Evolutionary conservation across 2,888 invertebrate species (phyloP).

Genomic region (Macrophya annulata): DNA sequence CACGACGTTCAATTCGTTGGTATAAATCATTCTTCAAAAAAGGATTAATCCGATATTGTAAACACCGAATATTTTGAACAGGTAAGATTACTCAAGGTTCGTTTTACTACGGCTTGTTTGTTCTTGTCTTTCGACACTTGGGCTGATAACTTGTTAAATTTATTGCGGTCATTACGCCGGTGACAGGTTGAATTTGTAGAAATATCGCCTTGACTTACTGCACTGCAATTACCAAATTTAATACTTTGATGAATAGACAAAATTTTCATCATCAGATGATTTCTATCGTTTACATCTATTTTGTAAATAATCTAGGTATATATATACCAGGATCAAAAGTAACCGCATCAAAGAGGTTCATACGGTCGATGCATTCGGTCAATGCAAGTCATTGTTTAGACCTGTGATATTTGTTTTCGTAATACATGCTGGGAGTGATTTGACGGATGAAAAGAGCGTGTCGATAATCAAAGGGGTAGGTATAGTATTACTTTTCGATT

Average conservation of each 20-base stretch:
- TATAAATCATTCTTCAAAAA: background rate
- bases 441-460: background rate
- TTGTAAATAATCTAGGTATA: background rate
- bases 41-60: background rate
- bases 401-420: slow-evolving; percentile 28
- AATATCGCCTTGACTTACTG: slow-evolving; percentile 31
- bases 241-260: background rate
- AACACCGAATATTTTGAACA: background rate
- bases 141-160: slow-evolving; percentile 31
- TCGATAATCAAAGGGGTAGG: slow-evolving; percentile 9
- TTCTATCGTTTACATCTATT: background rate
- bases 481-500: background rate
- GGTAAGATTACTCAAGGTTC: background rate
- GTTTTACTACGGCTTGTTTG: background rate
- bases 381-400: slow-evolving; percentile 32
- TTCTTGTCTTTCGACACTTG: background rate
- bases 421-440: background rate
- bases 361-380: background rate
- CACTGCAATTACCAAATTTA: background rate
- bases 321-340: background rate
- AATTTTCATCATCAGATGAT: background rate
- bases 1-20: background rate
- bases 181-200: background rate
- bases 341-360: slow-evolving; percentile 20
- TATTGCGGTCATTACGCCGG: slow-evolving; percentile 17